Base-by-base conservation (phyloP, 1,140 invertebrate genomes). In the Lamellibrachia luymesi region DNA sequence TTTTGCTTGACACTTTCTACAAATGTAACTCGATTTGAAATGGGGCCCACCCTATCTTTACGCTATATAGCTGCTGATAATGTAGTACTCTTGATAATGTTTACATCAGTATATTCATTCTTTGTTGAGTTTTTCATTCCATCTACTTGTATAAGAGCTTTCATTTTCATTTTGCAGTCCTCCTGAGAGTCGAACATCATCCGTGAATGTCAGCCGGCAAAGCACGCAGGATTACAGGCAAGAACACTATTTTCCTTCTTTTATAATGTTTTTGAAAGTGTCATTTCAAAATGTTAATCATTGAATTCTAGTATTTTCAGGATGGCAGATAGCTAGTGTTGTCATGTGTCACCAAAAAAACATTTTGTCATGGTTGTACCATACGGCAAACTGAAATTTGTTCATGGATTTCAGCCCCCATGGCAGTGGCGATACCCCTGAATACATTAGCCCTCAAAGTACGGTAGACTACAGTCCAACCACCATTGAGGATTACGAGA, bases 371-470 rank as follows among this genome's bases (percentile, higher is more conserved):
- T 80, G 64, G 38, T 22, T 22, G 6, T 22, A 17, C 64, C 5
- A 2, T 80, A 22, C 25, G 64, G 25, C 13, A 17, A 80, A 22
- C 25, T 22, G 25, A 56, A 4, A 22, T 80, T 4, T 80, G 64
- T 80, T 80, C 13, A 22, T 10, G 13, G 64, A 8, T 95, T 94
- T n/a, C 94, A 97, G 94, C 92, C 92, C 94, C 50, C 94, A 98
- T 97, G 92, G 96, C 98, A 94, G 96, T 97, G 92, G 96, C 96
- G 93, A 91, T 4, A 93, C 93, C 7, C 93, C 93, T 49, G 94
- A 94, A 51, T 93, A 94, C 64, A 92, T 93, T 90, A 94, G 93
- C 89, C 92, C 93, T 17, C 93, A 93, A 91, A 93, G 92, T 49
- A 94, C 93, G 51, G 56, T 94, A 49, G 93, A 94, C 93, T 94